Base-by-base conservation (phyloP, 2,888 invertebrate species). In the Trichopria drosophilae region DNA sequence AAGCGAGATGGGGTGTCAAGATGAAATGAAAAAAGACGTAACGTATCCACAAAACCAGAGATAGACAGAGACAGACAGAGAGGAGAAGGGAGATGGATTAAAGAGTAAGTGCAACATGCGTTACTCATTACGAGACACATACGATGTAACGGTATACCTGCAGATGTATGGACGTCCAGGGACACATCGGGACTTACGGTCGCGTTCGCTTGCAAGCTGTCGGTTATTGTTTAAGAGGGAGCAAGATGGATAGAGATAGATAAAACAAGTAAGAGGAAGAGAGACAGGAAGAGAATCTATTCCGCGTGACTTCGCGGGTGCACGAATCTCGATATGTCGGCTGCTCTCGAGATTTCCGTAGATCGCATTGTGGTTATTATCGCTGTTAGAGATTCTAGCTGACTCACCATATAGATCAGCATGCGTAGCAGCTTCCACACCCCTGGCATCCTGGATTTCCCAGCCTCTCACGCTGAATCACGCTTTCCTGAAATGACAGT, bases 371-470 rank as follows among this genome's bases (percentile, higher is more conserved):
- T n/a, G n/a, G n/a, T n/a, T n/a, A n/a, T n/a, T n/a, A n/a, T n/a
- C n/a, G n/a, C n/a, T n/a, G n/a, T n/a, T n/a, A 47, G 51, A n/a
- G n/a, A n/a, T n/a, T n/a, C n/a, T n/a, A n/a, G n/a, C n/a, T n/a
- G 19, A 67, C 68, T 72, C 59, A 75, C 73, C 72, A 72, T 72
- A 64, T 71, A 73, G 71, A 75, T 73, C 68, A 75, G 72, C 71
- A 71, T 65, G 65, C 67, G 68, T 67, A 73, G 72, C 69, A 73
- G 67, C 69, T 69, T 73, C 71, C 72, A 68, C 72, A 70, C 67
- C 69, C 72, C 69, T 73, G 69, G 71, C 62, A 74, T 75, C 69
- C 72, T 75, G 73, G 66, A 72, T 68, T 70, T 71, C 65, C 70
- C 72, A 70, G 71, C 73, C 70, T 70, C 69, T 70, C 71, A 68